phyloP scores from a whole-genome alignment of 2,797 vertebrate species.

The Alectoris magna region DNA sequence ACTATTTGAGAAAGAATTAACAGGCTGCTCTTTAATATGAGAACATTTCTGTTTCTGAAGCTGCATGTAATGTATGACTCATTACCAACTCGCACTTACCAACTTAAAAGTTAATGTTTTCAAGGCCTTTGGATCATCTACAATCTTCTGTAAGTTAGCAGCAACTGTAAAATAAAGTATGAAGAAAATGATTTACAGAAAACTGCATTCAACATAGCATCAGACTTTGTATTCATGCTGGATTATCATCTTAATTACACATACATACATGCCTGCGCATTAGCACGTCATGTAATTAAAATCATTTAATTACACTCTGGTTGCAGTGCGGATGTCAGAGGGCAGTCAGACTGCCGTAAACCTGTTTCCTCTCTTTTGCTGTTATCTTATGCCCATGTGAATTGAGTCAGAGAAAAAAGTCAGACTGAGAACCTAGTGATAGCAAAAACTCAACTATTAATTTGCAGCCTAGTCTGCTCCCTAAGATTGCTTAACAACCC shows the following conservation, averaged over 20 bases:
- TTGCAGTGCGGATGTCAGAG: not conserved
- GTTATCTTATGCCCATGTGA: not conserved
- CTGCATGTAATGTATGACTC: not conserved
- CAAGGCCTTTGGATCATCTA: conserved; percentile 95
- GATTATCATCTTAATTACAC: conserved; percentile 51
- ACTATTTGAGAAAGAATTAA: not conserved
- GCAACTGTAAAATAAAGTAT: conserved; percentile 87
- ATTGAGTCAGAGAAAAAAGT: not conserved
- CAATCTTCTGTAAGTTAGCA: conserved; percentile 99
- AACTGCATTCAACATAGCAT: conserved; percentile 27
- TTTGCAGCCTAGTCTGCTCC: not conserved
- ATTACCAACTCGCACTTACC: conserved; percentile 86
- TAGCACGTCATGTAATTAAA: not conserved
- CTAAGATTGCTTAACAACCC: not conserved
- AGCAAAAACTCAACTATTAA: not conserved
- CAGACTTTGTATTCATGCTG: conserved; percentile 24
- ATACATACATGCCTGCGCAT: not conserved
- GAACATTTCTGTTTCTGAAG: not conserved
- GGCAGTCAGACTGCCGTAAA: not conserved
- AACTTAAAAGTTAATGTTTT: conserved; percentile 98
- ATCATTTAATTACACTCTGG: conserved; percentile 31
- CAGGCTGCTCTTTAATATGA: not conserved
- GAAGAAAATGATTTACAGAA: conserved; percentile 34
- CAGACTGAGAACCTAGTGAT: not conserved
- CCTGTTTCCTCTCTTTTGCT: not conserved